A percentile compares a stretch with the other conserved stretches of the same genome.
phyloP scores from a whole-genome alignment of 2,888 invertebrate species.

The Apocheima hispidaria region DNA sequence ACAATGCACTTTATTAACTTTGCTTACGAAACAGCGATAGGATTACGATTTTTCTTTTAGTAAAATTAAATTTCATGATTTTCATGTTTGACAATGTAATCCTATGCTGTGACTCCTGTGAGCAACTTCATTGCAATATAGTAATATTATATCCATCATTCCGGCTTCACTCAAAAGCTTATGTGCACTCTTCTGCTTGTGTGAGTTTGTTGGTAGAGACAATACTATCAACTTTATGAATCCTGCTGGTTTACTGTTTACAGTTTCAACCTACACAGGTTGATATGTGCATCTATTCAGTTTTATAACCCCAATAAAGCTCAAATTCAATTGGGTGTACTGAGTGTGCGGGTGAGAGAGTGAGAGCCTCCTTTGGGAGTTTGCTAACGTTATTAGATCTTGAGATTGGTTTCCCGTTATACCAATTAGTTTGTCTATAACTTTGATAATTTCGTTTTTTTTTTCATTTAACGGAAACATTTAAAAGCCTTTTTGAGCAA shows the following conservation, averaged over 20 bases:
- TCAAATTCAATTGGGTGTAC: background rate
- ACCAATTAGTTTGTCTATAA: background rate
- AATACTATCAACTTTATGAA: slow-evolving; percentile 2
- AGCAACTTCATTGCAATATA: too few species aligned
- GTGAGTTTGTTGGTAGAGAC: background rate
- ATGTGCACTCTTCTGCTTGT: background rate
- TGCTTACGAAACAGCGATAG: background rate
- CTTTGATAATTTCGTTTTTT: background rate
- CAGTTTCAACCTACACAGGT: too few species aligned
- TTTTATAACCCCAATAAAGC: slow-evolving; percentile 46
- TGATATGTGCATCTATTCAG: slow-evolving; percentile 52
- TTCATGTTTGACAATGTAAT: too few species aligned
- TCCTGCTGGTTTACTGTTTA: slow-evolving; percentile 4
- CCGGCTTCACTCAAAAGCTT: background rate
- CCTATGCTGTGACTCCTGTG: too few species aligned
- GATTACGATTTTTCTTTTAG: background rate
- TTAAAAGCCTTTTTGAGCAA: too few species aligned
- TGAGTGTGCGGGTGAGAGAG: background rate
- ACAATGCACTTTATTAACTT: too few species aligned
- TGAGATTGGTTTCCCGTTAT: slow-evolving; percentile 1
- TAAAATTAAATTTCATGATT: background rate
- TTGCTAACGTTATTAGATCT: slow-evolving; percentile 2
- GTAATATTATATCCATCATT: too few species aligned
- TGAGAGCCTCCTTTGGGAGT: slow-evolving; percentile 7
- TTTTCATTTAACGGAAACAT: too few species aligned